Base-by-base conservation (phyloP, 2,113 vertebrate species). In the Peromyscus polionotus region DNA sequence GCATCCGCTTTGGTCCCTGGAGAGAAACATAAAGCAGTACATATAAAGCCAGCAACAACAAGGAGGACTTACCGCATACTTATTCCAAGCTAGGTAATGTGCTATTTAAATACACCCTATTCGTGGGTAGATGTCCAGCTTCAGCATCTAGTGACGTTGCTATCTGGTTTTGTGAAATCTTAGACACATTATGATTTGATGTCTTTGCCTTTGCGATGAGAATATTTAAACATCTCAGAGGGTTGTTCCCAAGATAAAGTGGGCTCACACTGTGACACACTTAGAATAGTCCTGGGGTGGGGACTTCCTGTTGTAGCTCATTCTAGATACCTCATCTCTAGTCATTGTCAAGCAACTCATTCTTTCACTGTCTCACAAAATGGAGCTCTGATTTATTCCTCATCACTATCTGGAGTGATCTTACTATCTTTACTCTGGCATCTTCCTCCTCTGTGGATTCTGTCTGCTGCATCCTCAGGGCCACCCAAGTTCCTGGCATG, bases 1-100 rank as follows among this genome's bases (percentile, higher is more conserved):
- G 99, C 97, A 98, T 99, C 97, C 99, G 99, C 97, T 99, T 99
- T 97, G 99, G 99, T 67, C 99, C 98, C 99, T 99, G 99, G 8
- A 96, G 88, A 88, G 48, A 31, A 68, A 94, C 26, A 36, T 48
- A 96, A 93, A 95, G 33, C 5, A 42, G 12, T 2, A 81, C 72
- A 20, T 57, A 48, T 42, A 91, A 67, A 0, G 16, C 5, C 68
- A 54, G 13, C 28, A 89, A 61, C n/a, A 26, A 4, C 48, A 0
- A 6, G 1, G 4, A 5, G 67, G 16, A n/a, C 12, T 45, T 12
- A 36, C 0, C 3, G 5, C 48, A 54, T 20, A 0, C 24, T 28
- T 57, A 7, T 39, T 91, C 54, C 22, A 7, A 14, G 80, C 51
- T 33, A 7, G 76, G 51, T 59, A 42, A 14, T 42, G 10, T n/a